Evolutionary conservation across 30 jellyfish, hydroid and myxozoan genomes (phyloP), one percentile per base, ranked within the genome.

Genomic region (Cassiopea andromeda): DNA sequence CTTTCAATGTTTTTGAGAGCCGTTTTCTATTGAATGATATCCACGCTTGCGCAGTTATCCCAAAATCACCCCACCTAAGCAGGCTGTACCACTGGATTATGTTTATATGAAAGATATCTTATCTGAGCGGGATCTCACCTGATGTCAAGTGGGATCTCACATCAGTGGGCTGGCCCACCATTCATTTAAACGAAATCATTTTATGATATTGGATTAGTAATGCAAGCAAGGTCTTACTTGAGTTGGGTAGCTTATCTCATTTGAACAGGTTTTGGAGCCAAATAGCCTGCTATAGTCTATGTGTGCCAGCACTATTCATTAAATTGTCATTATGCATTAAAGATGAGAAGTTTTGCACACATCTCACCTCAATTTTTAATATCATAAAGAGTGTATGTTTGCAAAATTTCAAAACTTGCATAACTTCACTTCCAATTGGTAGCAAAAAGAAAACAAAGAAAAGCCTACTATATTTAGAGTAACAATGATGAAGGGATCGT

Each of bases 91-190:
- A 66, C 19, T 66, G 19, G 75, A 66, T 66, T 66, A 19, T 66
- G 75, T 66, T 66, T 19, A 19, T 15, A 66, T 16, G 75, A 66
- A 66, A 66, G 45, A 15, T 66, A 14, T 66, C 75, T 15, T 19
- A 66, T 19, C 19, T 66, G 75, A 66, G 75, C 45, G 14, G 75
- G 75, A 66, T 66, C 75, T 66, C 75, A 66, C 43, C 75, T 16
- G 15, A 15, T 6, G 15, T 66, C 75, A 19, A 66, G 75, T 19
- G 75, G 75, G 43, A 66, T 66, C 75, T 4, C 19, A 66, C 15
- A 15, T 66, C 0, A 66, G 75, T 66, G 75, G 15, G 50, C 74
- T 48, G 46, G 87, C 49, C 87, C 48, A 73, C 60, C 82, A 10
- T 18, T 19, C 19, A 66, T 66, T 4, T 19, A 7, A 66, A 19